phyloP scores from a whole-genome alignment of 2,113 vertebrate species.

The Ploceus nigricollis region DNA sequence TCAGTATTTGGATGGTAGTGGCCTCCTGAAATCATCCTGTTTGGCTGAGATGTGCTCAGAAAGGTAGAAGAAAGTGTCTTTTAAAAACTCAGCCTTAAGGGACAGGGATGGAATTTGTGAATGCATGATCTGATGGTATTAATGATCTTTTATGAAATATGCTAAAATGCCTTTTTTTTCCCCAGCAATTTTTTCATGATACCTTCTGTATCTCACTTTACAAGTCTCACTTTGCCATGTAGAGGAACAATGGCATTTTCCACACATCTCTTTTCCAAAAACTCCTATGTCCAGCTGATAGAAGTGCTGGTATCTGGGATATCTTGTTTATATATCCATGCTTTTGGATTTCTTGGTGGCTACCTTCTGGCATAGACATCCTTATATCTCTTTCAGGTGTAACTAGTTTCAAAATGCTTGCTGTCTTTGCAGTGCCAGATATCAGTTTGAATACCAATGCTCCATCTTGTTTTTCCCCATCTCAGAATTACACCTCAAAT shows the following conservation, averaged over 20 bases:
- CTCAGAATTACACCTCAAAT: neutral
- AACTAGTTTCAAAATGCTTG: neutral
- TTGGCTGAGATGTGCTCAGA: neutral
- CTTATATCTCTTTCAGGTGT: neutral
- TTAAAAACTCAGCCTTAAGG: neutral
- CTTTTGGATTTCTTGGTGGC: neutral
- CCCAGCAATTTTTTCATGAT: neutral
- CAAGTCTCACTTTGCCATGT: neutral
- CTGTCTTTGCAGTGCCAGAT: neutral
- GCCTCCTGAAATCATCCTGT: neutral
- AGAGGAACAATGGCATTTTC: neutral
- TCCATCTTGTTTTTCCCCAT: neutral
- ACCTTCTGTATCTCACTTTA: neutral
- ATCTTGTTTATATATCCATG: neutral
- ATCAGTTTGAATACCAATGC: neutral
- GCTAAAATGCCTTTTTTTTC: neutral
- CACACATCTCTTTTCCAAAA: neutral
- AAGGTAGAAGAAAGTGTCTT: neutral
- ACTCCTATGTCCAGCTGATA: fast-evolving
- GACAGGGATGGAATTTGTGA: neutral
- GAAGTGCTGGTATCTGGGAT: too few species aligned
- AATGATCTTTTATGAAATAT: neutral
- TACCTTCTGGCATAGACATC: neutral
- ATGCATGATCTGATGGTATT: neutral
- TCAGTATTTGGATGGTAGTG: neutral